Evolutionary conservation across 2,113 vertebrate species (phyloP).

Genomic region (Megaceryle torquata): DNA sequence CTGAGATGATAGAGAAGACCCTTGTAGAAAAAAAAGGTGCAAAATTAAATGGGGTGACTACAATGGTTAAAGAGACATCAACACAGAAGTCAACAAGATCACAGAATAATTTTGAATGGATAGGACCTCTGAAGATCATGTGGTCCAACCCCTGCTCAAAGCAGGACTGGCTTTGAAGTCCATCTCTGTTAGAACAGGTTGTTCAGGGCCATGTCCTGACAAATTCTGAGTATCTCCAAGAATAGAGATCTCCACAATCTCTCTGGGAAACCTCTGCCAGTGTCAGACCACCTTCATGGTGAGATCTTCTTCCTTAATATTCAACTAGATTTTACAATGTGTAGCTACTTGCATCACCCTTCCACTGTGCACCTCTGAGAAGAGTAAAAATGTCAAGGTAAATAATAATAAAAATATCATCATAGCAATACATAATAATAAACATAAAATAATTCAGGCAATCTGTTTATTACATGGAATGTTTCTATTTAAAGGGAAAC

Average conservation of each 20-base stretch:
- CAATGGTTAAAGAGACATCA: neutral
- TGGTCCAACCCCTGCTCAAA: neutral
- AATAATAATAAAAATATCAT: neutral
- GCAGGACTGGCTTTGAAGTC: neutral
- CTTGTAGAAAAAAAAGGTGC: neutral
- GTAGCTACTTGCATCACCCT: neutral
- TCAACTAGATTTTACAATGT: neutral
- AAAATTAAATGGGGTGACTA: fast-evolving
- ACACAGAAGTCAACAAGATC: neutral
- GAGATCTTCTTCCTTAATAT: neutral
- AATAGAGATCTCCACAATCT: neutral
- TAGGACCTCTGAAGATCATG: neutral
- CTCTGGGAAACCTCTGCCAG: neutral
- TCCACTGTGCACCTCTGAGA: neutral
- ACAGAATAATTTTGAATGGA: neutral
- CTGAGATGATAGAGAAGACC: neutral
- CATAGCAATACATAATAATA: neutral
- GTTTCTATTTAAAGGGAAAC: neutral
- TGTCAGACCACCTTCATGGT: neutral
- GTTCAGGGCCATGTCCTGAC: neutral
- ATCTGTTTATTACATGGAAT: neutral
- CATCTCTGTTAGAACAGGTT: neutral
- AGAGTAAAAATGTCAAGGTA: neutral
- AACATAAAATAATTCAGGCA: neutral
- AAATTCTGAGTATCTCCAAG: neutral